phyloP scores from a whole-genome alignment of 53 echinoderm and acorn worm genomes.

The Patiria pectinifera region DNA sequence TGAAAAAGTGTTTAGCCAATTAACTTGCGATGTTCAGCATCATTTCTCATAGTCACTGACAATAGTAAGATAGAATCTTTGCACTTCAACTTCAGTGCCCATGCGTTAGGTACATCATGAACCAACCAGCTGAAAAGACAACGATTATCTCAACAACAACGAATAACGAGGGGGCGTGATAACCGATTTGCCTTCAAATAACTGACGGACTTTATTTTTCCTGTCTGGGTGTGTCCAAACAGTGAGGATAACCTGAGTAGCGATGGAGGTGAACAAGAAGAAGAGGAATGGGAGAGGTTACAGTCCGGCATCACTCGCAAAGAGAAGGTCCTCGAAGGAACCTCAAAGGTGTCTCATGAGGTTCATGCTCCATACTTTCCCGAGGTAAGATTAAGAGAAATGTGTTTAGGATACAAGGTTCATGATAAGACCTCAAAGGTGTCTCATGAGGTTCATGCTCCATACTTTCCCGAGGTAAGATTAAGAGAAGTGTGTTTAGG shows the following conservation, averaged over 20 bases:
- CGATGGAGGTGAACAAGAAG: slow-evolving; percentile 77
- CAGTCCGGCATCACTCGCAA: slow-evolving; percentile 90
- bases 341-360: slow-evolving; percentile 36
- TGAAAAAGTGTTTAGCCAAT: too few relatives aligned
- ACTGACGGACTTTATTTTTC: background rate
- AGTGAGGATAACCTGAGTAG: slow-evolving; percentile 68
- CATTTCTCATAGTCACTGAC: too few relatives aligned
- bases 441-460: too few relatives aligned
- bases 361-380: background rate
- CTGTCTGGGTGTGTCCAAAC: background rate
- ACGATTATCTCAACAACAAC: background rate
- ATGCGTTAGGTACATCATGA: too few relatives aligned
- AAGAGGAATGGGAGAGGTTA: slow-evolving; percentile 93
- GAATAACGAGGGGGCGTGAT: too few relatives aligned
- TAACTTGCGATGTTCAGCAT: too few relatives aligned
- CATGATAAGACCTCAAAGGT: background rate
- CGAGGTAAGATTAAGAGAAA: background rate
- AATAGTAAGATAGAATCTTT: too few relatives aligned
- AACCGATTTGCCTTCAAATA: too few relatives aligned
- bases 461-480: too few relatives aligned
- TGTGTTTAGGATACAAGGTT: background rate
- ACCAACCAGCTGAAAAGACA: background rate
- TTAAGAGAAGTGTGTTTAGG: too few relatives aligned
- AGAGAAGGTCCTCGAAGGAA: slow-evolving; percentile 94
- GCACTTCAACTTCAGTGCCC: too few relatives aligned